These are phyloP conservation scores for Deilephila elpenor DNA, from an alignment of 2,888 invertebrate genomes.

Conservation along the genomic window DNA sequence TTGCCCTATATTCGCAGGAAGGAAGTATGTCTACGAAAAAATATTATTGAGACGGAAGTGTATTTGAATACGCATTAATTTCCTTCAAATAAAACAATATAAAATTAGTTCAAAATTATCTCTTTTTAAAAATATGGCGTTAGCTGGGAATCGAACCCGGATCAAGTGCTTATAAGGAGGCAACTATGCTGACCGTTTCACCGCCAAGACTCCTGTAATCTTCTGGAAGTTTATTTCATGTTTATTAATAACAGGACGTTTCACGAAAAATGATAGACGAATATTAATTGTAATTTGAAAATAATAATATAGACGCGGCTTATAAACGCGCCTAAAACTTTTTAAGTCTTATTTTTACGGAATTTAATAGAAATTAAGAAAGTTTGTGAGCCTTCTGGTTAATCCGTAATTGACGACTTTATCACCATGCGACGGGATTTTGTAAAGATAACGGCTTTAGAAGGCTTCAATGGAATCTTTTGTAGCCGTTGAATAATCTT, in stretches of 20 bases:
- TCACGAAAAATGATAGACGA: too few species aligned
- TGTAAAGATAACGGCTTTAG: background rate
- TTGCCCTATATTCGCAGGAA: too few species aligned
- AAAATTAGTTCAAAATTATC: too few species aligned
- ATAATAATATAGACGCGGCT: too few species aligned
- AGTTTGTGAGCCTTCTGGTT: background rate
- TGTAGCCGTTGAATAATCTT: background rate
- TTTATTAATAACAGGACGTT: too few species aligned
- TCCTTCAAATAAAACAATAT: too few species aligned
- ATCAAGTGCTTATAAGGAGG: slow-evolving; percentile 86
- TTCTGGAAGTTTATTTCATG: too few species aligned
- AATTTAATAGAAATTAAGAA: background rate
- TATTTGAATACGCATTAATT: too few species aligned
- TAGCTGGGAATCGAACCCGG: slow-evolving; percentile 86
- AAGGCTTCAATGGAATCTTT: background rate
- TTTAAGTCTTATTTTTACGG: background rate
- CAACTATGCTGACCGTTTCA: slow-evolving; percentile 86
- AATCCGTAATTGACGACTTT: background rate
- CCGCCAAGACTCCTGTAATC: slow-evolving; percentile 74
- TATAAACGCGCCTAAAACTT: background rate
- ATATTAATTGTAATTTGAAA: too few species aligned
- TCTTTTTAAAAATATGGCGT: slow-evolving; percentile 65
- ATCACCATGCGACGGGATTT: background rate
- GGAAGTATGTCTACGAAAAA: too few species aligned
- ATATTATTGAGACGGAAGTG: too few species aligned